Base-by-base conservation (phyloP, 2,113 vertebrate species). In the Pangasianodon gigas region DNA sequence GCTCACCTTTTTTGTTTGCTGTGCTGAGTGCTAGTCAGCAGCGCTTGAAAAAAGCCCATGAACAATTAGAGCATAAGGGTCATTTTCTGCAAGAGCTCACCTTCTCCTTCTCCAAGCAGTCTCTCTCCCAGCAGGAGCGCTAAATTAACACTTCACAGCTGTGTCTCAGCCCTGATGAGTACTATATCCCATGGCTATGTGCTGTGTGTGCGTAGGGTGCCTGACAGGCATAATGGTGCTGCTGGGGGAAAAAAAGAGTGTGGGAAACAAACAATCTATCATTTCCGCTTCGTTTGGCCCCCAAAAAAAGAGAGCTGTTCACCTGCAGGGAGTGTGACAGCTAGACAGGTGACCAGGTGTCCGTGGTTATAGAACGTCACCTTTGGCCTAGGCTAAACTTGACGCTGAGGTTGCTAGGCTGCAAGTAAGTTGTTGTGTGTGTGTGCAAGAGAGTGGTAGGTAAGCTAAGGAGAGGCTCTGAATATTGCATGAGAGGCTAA, bases 41-140 rank as follows among this genome's bases (percentile, higher is more conserved):
- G 95, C 94, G 81, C 89, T 91, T 87, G 95, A 89, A 95, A 95
- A 82, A 92, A 85, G n/a, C 16, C 41, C 65, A 89, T 62, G 90
- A 89, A 96, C 96, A 97, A 97, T 97, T 96, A 97, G 96, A 96
- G 93, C 96, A 96, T 96, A 96, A 98, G 96, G 96, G 96, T 96
- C 95, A 96, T 97, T 97, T 98, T 97, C 96, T 97, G 95, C 95
- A 96, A 96, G 96, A 97, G 96, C 96, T 97, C 95, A 97, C 96
- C 96, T 89, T 96, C 95, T 95, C 93, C 94, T 94, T 95, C 95
- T 97, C 95, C 95, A 94, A 96, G 96, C 95, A 91, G 94, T 95
- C 95, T 97, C 96, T 95, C 95, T 95, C 96, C 97, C 96, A 95
- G 96, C 96, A 95, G 96, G 96, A 97, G 96, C 93, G 93, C 96